A percentile compares a stretch with the other conserved stretches of the same genome.
Conservation (phyloP, 2,797 vertebrate genomes). For the Carcharodon carcharias region DNA sequence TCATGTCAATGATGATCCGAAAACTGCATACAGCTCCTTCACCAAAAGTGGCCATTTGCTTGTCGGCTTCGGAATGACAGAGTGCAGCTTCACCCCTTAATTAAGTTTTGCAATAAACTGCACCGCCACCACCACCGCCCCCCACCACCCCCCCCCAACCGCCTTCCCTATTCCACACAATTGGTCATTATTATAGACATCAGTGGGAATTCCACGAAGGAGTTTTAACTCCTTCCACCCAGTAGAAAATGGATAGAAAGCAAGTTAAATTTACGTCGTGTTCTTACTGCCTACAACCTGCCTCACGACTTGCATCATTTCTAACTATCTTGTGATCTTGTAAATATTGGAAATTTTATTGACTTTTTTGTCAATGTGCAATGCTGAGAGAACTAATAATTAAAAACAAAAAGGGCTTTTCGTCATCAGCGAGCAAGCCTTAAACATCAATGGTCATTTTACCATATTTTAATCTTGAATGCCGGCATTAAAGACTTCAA, state of each 20-base stretch:
- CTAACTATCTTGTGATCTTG: background rate
- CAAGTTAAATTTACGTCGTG: background rate
- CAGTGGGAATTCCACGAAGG: background rate
- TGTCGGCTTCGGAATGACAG: background rate
- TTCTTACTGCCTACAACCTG: background rate
- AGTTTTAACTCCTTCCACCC: background rate
- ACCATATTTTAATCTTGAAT: background rate
- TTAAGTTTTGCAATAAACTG: background rate
- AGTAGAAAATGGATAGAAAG: background rate
- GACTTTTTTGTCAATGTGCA: background rate
- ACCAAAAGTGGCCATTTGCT: background rate
- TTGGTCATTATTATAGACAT: background rate
- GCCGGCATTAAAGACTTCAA: background rate
- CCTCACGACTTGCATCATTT: background rate
- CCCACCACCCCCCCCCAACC: background rate
- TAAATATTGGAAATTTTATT: background rate
- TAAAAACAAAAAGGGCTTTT: background rate
- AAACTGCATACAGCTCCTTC: background rate
- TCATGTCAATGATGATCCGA: background rate
- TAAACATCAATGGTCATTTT: background rate
- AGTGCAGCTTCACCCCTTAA: background rate
- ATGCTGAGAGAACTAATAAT: background rate
- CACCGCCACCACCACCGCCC: too few relatives aligned
- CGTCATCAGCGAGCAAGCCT: background rate
- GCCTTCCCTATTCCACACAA: background rate